Base-by-base conservation (phyloP, 2,888 invertebrate species). In the Coleophora deauratella region DNA sequence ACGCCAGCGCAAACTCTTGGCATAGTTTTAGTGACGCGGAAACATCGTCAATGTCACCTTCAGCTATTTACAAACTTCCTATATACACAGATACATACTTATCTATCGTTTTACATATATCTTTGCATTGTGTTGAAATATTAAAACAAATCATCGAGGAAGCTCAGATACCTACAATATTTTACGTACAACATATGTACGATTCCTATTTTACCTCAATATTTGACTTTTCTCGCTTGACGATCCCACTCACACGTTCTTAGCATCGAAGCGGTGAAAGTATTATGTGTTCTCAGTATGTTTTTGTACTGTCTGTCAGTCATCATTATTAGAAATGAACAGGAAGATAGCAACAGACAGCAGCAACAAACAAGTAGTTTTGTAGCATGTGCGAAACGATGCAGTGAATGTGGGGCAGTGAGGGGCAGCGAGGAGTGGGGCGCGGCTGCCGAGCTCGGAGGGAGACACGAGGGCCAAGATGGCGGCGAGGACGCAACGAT, bases 401-500 rank as follows among this genome's bases (percentile, higher is more conserved):
- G 74, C 71, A 71, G 72, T 71, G 76, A 82, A 84, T 85, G 80
- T 84, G 80, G 84, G 84, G 65, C 82, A 82, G 75, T 72, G 73
- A 74, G 78, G 78, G 76, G 79, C 67, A 67, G 57, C 45, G 72
- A 59, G 69, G 69, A 59, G 69, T 69, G 69, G 73, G 58, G 62
- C 56, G 60, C 3, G 65, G 55, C 57, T 62, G 71, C 68, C 69
- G 69, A n/a, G 21, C 3, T 3, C 21, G 21, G 74, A 70, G 81
- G 79, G 78, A 77, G 79, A 76, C 73, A 73, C 67, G 77, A 78
- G 79, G 80, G 81, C 81, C 80, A 84, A 84, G 82, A 84, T 84
- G 84, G 84, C 82, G 79, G 75, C 78, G 79, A 75, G 80, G 81
- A 81, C 82, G 80, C 78, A 73, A 66, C 84, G 84, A 82, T 82